Percentiles rank a stretch among this genome's conserved stretches.
Evolutionary conservation across 2,888 invertebrate species (phyloP).

Genomic region (Leucania comma): DNA sequence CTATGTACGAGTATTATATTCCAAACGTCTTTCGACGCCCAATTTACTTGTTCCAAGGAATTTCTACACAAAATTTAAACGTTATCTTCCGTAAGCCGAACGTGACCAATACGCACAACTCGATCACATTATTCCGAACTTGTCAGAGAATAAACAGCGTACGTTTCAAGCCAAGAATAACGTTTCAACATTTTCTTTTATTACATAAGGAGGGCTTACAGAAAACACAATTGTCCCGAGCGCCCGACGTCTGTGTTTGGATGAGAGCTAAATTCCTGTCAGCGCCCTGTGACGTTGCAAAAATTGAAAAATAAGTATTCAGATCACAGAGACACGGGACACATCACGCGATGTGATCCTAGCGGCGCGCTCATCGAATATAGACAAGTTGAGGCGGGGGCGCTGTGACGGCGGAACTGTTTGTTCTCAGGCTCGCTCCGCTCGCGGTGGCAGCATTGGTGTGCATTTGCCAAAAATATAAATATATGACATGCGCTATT

Average conservation of each 20-base stretch:
- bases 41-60: background rate
- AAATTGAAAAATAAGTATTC: conserved; percentile 86
- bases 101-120: conserved; percentile 43
- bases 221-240: conserved; percentile 61
- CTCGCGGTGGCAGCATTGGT: too few relatives aligned
- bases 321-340: conserved; percentile 70
- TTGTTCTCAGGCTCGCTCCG: background rate
- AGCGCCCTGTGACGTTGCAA: conserved; percentile 66
- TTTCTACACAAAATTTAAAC: conserved; percentile 18
- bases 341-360: conserved; percentile 69
- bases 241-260: conserved; percentile 59
- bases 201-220: conserved; percentile 53
- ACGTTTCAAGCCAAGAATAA: conserved; percentile 44
- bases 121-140: conserved; percentile 44
- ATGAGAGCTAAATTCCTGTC: conserved; percentile 70
- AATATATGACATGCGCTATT: background rate
- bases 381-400: conserved; percentile 56
- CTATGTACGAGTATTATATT: background rate
- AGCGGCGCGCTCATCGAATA: conserved; percentile 65
- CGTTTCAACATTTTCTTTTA: conserved; percentile 46
- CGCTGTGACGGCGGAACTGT: conserved; percentile 24
- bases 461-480: too few relatives aligned
- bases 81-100: conserved; percentile 15
- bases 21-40: background rate
- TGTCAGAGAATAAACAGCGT: conserved; percentile 54